These are phyloP conservation scores for Drosophila quinaria DNA, from an alignment of 2,888 invertebrate species.

Conservation along the genomic window DNA sequence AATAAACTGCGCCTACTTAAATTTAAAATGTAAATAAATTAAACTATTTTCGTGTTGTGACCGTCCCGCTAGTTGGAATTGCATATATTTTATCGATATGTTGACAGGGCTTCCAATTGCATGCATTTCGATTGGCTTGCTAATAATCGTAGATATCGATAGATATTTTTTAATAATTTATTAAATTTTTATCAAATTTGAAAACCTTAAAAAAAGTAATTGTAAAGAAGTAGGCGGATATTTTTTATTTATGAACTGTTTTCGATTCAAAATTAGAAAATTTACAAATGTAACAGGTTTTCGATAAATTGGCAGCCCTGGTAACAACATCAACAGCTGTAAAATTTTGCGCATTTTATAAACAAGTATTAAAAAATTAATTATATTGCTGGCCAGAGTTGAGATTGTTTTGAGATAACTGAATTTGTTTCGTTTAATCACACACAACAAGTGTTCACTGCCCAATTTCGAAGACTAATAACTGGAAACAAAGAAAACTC, in stretches of 20 bases:
- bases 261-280: background rate
- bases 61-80: slow-evolving; percentile 50
- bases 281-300: background rate
- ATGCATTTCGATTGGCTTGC: background rate
- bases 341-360: slow-evolving; percentile 45
- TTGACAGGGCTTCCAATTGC: slow-evolving; percentile 9
- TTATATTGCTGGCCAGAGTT: slow-evolving; percentile 3
- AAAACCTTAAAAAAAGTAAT: background rate
- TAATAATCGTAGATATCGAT: slow-evolving; percentile 23
- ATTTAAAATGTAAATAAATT: slow-evolving; percentile 56
- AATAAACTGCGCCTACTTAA: slow-evolving; percentile 49
- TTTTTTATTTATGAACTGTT: background rate
- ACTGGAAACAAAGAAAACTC: slow-evolving; percentile 22
- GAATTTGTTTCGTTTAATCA: background rate
- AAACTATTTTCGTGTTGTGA: slow-evolving; percentile 45
- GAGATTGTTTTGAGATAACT: slow-evolving; percentile 5
- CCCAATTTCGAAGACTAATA: slow-evolving; percentile 1
- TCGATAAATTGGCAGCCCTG: slow-evolving; percentile 37
- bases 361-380: slow-evolving; percentile 15
- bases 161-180: background rate
- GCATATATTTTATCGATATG: slow-evolving; percentile 42
- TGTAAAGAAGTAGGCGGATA: background rate
- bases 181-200: background rate
- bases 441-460: slow-evolving; percentile 12
- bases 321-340: slow-evolving; percentile 43